Percentiles rank a stretch among this genome's conserved stretches.
phyloP scores from a whole-genome alignment of 2,888 invertebrate species.

The Amblyjoppa fuscipennis region DNA sequence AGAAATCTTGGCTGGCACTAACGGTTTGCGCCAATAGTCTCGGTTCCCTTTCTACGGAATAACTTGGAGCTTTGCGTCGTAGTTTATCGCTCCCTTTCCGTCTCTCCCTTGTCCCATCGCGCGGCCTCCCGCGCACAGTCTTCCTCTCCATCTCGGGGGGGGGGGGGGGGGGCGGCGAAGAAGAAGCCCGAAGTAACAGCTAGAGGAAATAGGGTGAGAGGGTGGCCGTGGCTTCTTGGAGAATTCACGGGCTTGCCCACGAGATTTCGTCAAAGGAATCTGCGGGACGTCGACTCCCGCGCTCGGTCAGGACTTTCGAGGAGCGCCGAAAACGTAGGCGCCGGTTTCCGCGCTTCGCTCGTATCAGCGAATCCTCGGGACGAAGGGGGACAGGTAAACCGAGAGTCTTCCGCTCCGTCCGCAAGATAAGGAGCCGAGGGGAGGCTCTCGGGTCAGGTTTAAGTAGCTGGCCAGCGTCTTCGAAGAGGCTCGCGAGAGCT shows the following conservation, averaged over 20 bases:
- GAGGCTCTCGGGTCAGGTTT: constrained; percentile 78
- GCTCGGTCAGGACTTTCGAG: constrained; percentile 51
- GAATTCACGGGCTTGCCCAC: constrained; percentile 48
- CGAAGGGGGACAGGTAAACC: constrained; percentile 21
- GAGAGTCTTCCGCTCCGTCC: constrained; percentile 28
- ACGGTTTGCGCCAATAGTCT: constrained; percentile 42
- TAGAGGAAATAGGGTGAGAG: constrained; percentile 11
- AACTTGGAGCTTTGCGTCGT: constrained; percentile 44
- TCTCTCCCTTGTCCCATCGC: constrained; percentile 4
- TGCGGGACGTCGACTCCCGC: constrained; percentile 18
- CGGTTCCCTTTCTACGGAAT: constrained; percentile 36
- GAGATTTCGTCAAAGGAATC: constrained; percentile 67
- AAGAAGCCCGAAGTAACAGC: constrained; percentile 6
- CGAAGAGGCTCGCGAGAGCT: constrained; percentile 68
- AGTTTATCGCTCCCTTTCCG: constrained; percentile 16
- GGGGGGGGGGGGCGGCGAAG: background rate
- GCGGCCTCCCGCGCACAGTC: background rate
- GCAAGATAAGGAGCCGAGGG: constrained; percentile 46
- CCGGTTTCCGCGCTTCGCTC: constrained; percentile 35
- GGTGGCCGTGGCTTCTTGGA: constrained; percentile 44
- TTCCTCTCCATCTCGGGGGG: background rate
- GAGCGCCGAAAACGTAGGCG: background rate
- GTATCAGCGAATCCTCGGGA: constrained; percentile 39
- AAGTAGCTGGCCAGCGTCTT: constrained; percentile 79
- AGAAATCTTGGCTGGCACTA: constrained; percentile 40